A percentile compares a stretch with the other conserved stretches of the same genome.
Conservation (phyloP, 2,113 vertebrate genomes). For the Erpornis zantholeuca region DNA sequence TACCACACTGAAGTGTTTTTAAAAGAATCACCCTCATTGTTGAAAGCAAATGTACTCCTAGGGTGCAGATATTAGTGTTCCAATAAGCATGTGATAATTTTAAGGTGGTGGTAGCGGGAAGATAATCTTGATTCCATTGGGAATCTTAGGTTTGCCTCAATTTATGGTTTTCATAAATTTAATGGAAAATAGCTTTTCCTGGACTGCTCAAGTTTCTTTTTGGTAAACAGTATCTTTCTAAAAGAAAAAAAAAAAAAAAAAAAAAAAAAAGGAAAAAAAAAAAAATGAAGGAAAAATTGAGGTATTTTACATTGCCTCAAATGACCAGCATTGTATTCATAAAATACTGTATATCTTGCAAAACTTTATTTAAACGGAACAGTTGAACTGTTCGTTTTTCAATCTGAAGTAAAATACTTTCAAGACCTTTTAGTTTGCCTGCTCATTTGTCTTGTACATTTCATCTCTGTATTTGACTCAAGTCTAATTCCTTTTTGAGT, state of each 20-base stretch:
- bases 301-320: conserved; percentile 75
- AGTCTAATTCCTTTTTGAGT: conserved; percentile 68
- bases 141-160: conserved; percentile 82
- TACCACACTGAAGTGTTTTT: conserved; percentile 73
- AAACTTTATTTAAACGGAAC: conserved; percentile 76
- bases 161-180: conserved; percentile 84
- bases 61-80: conserved; percentile 74
- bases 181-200: conserved; percentile 83
- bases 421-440: conserved; percentile 79
- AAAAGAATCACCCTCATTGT: conserved; percentile 75
- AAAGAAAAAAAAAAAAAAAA: conserved; percentile 44
- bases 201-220: conserved; percentile 81
- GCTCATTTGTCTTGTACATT: conserved; percentile 79
- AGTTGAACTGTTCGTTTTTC: conserved; percentile 80
- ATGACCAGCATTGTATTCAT: conserved; percentile 81
- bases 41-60: conserved; percentile 74
- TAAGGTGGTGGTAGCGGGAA: conserved; percentile 82
- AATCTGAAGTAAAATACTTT: conserved; percentile 81
- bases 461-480: conserved; percentile 75
- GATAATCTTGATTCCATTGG: conserved; percentile 86
- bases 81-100: conserved; percentile 80
- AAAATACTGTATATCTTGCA: conserved; percentile 81
- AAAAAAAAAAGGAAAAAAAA: neutral
- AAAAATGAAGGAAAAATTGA: conserved; percentile 78
- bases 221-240: conserved; percentile 83